These are phyloP conservation scores for Lochmaea capreae DNA, from an alignment of 2,888 invertebrate genomes.

Conservation along the genomic window DNA sequence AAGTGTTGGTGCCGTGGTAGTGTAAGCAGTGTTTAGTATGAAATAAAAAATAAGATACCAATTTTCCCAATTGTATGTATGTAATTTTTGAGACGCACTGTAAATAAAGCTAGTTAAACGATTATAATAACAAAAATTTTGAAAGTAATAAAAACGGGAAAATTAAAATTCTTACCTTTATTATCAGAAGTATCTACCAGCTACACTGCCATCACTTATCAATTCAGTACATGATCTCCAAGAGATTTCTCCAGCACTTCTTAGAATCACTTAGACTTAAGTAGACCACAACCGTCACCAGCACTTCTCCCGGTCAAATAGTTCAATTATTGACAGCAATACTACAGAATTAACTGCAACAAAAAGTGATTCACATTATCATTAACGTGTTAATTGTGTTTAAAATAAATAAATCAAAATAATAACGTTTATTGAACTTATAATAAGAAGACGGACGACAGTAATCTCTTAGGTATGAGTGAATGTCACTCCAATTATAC, in stretches of 20 bases:
- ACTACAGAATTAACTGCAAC: slow-evolving; percentile 4
- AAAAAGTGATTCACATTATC: slow-evolving; percentile 2
- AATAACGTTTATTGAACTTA: neutral
- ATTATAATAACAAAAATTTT: neutral
- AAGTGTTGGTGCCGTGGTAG: too few species aligned
- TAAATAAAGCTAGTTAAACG: too few species aligned
- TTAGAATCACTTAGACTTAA: neutral
- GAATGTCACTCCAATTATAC: too few species aligned
- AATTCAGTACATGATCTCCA: neutral
- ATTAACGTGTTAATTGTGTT: neutral
- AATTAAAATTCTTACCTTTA: neutral
- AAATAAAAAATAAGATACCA: too few species aligned
- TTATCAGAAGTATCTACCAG: slow-evolving; percentile 3
- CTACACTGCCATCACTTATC: slow-evolving; percentile 5
- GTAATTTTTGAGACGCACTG: too few species aligned
- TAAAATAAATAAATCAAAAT: neutral
- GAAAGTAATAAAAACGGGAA: neutral
- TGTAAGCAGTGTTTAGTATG: too few species aligned
- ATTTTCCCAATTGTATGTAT: too few species aligned
- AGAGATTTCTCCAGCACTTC: neutral
- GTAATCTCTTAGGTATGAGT: too few species aligned
- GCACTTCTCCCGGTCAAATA: too few species aligned
- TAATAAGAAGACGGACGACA: too few species aligned
- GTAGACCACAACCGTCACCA: neutral
- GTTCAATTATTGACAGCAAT: neutral